Percentiles rank a stretch among this genome's conserved stretches.
phyloP scores from a whole-genome alignment of 2,797 vertebrate species.

The Ctenosaura bakeri region DNA sequence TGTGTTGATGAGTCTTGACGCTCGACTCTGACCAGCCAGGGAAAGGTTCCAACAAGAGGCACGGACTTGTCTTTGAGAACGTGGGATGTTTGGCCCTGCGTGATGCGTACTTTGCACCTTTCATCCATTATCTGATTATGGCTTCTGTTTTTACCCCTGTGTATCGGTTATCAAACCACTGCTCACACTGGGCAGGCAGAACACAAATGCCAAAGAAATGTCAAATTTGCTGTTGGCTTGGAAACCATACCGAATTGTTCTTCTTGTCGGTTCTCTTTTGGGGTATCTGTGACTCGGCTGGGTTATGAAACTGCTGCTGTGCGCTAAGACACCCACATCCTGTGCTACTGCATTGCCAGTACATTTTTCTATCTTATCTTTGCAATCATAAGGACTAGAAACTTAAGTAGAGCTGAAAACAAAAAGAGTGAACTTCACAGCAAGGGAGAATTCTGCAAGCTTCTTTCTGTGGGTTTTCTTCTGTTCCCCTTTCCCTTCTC shows the following conservation, averaged over 20 bases:
- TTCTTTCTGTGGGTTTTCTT: too few species aligned
- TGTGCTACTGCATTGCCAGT: too few species aligned
- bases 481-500: too few species aligned
- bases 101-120: not conserved
- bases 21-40: too few species aligned
- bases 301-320: not conserved
- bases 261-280: too few species aligned
- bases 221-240: not conserved
- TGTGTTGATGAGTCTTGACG: fast-evolving
- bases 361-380: not conserved
- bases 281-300: too few species aligned
- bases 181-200: not conserved
- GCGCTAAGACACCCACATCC: not conserved
- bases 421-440: not conserved
- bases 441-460: not conserved
- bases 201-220: not conserved
- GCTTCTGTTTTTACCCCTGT: too few species aligned
- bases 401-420: not conserved
- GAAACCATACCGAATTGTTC: not conserved
- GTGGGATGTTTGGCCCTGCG: not conserved
- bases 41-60: not conserved
- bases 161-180: too few species aligned
- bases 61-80: not conserved
- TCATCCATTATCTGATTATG: not conserved
- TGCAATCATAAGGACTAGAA: too few species aligned